Evolutionary conservation across 2,888 invertebrate species (phyloP).

Genomic region (Papilio gigon): DNA sequence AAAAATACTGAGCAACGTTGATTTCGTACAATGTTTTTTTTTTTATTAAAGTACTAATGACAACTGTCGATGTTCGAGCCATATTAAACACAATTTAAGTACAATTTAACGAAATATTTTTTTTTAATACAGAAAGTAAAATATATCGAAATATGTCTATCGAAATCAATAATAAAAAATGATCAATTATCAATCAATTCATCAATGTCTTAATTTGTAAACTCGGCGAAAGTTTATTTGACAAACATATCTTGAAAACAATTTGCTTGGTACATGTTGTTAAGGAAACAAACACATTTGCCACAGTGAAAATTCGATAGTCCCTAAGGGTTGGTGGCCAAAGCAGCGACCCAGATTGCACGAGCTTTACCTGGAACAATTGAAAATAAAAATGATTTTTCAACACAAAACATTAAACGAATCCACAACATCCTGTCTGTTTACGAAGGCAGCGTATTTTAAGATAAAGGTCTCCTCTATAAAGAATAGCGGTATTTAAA

Average conservation of each 20-base stretch:
- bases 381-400: constrained; percentile 47
- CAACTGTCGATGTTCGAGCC: constrained; percentile 60
- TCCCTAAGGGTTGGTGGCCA: constrained; percentile 57
- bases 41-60: constrained; percentile 60
- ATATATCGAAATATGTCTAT: constrained; percentile 49
- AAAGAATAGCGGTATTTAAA: constrained; percentile 78
- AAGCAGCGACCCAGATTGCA: constrained; percentile 70
- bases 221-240: constrained; percentile 56
- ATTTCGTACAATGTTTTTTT: constrained; percentile 68
- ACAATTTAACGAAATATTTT: constrained; percentile 61
- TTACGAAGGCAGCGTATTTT: constrained; percentile 34
- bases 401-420: constrained; percentile 49
- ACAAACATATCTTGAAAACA: constrained; percentile 43
- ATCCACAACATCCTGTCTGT: constrained; percentile 21
- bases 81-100: constrained; percentile 64
- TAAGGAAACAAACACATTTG: constrained; percentile 66
- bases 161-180: constrained; percentile 39
- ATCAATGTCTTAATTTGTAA: constrained; percentile 43
- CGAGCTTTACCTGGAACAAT: constrained; percentile 78
- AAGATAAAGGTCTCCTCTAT: constrained; percentile 61
- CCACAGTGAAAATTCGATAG: constrained; percentile 65
- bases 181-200: constrained; percentile 39
- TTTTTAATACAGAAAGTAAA: constrained; percentile 60
- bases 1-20: constrained; percentile 81
- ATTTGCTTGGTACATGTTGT: constrained; percentile 52